Conservation (phyloP, 2,113 vertebrate genomes). For the Barnardius zonarius region DNA sequence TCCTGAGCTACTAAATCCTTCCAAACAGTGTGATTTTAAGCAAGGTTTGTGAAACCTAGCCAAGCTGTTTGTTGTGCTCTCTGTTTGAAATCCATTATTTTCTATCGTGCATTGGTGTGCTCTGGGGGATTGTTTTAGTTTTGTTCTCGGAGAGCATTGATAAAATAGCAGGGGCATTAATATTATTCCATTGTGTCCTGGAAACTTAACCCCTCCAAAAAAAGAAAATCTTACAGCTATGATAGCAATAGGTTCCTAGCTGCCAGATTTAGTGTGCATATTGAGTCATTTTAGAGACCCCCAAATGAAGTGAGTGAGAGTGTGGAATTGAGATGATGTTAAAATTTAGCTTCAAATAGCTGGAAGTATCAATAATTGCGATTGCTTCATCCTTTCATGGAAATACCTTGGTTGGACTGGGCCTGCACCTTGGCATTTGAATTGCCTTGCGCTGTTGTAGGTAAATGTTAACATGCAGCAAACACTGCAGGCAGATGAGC, state of each 20-base stretch:
- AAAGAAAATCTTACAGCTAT: background rate
- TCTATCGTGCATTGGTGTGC: background rate
- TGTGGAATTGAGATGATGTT: background rate
- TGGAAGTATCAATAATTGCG: background rate
- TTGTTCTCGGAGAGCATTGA: background rate
- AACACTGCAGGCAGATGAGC: background rate
- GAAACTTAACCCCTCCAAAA: background rate
- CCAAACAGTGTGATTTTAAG: constrained; percentile 31
- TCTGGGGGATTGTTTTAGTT: background rate
- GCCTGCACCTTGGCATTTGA: background rate
- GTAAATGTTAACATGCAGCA: constrained; percentile 7
- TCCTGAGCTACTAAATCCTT: constrained; percentile 11
- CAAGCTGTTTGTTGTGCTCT: background rate
- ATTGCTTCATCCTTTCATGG: background rate
- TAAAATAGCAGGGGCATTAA: background rate
- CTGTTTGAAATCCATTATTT: background rate
- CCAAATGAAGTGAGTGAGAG: background rate
- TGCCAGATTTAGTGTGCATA: background rate
- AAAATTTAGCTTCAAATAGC: background rate
- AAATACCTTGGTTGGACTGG: background rate
- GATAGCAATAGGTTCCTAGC: background rate
- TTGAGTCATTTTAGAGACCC: constrained; percentile 18
- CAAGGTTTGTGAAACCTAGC: background rate
- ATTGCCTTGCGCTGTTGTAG: background rate
- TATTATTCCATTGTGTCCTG: background rate